Conservation (phyloP, 2,888 invertebrate species). For the Xestia rhomboidea region DNA sequence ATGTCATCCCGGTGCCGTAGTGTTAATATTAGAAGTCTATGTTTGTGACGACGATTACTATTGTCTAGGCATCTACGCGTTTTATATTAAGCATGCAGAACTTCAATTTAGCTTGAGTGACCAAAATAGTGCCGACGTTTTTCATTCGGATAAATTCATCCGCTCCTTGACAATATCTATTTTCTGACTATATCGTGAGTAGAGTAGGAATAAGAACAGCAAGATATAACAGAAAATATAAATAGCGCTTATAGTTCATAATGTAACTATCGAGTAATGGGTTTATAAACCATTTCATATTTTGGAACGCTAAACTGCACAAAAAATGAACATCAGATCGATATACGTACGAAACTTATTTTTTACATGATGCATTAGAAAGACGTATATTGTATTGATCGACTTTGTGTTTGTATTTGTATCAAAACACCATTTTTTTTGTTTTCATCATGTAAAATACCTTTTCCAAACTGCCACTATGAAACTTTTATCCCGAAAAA, state of each 20-base stretch:
- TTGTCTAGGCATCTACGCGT: constrained; percentile 90
- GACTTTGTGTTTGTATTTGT: not conserved
- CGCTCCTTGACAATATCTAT: constrained; percentile 82
- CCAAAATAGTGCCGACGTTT: constrained; percentile 87
- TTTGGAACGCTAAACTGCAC: constrained; percentile 14
- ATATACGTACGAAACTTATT: constrained; percentile 9
- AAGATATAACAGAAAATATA: constrained; percentile 67
- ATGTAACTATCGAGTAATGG: constrained; percentile 30
- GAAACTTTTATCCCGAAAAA: not conserved
- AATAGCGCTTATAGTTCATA: constrained; percentile 58
- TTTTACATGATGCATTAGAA: constrained; percentile 23
- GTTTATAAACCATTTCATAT: constrained; percentile 27
- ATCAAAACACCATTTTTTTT: constrained; percentile 20
- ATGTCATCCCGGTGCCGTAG: constrained; percentile 90
- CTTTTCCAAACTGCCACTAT: not conserved
- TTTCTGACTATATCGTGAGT: constrained; percentile 79
- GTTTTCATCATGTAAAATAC: constrained; percentile 19
- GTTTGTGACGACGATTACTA: constrained; percentile 88
- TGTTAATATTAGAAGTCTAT: constrained; percentile 90
- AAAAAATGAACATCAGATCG: constrained; percentile 11
- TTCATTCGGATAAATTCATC: constrained; percentile 80
- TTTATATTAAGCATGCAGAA: constrained; percentile 88
- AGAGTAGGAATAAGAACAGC: constrained; percentile 70
- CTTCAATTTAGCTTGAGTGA: constrained; percentile 86
- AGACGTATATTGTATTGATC: constrained; percentile 10